A percentile compares a stretch with the other conserved stretches of the same genome.
Conservation (phyloP, 2,797 vertebrate species). For the Moxostoma hubbsi region DNA sequence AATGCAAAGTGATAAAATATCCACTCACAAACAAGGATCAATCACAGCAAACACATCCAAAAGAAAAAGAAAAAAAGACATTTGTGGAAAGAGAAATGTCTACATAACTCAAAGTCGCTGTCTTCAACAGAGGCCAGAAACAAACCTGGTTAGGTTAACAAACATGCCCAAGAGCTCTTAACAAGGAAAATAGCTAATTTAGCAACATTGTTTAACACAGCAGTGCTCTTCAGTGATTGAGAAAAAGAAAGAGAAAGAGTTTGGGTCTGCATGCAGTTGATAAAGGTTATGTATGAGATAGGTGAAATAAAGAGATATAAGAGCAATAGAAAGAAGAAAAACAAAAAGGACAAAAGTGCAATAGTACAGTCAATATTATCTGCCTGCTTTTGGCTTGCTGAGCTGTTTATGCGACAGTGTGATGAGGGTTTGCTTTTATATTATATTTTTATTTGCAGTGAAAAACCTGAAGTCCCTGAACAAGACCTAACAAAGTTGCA, state of each 20-base stretch:
- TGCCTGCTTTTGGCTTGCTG: constrained; percentile 1
- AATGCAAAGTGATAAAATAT: not conserved
- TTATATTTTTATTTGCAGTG: too few relatives aligned
- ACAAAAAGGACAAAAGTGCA: constrained; percentile 74
- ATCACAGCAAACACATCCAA: constrained; percentile 2
- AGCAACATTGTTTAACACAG: not conserved
- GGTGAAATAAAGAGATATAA: not conserved
- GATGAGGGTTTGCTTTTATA: not conserved
- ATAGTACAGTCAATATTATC: constrained; percentile 14
- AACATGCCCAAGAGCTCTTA: constrained; percentile 3
- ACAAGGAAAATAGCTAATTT: not conserved
- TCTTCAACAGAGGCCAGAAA: not conserved
- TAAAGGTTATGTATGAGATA: constrained; percentile 34
- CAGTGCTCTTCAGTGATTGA: not conserved
- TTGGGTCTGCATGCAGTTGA: not conserved
- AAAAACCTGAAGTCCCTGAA: too few relatives aligned
- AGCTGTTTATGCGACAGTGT: constrained; percentile 5
- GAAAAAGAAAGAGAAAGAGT: constrained; percentile 57
- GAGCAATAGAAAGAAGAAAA: constrained; percentile 78
- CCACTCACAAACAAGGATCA: not conserved
- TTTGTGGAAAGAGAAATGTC: not conserved
- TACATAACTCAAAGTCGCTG: not conserved
- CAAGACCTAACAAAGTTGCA: too few relatives aligned
- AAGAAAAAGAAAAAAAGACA: not conserved
- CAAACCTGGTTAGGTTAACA: not conserved